Evolutionary conservation across 2,888 invertebrate species (phyloP).

Genomic region (Trachelus stipa): DNA sequence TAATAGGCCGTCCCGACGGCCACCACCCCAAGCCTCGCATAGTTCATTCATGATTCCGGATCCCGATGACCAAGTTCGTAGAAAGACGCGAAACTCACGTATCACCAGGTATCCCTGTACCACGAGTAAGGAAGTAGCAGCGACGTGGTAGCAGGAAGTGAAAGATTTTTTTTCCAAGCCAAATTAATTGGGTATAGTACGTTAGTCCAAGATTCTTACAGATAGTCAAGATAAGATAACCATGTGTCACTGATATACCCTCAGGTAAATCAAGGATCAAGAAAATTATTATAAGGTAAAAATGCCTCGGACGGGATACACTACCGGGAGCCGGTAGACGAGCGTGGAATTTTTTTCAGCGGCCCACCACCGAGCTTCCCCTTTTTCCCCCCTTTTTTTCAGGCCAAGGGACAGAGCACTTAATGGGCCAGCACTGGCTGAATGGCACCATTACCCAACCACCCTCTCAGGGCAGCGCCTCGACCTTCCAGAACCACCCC

Average conservation of each 20-base stretch:
- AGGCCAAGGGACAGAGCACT: conserved; percentile 22
- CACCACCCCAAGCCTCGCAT: conserved; percentile 47
- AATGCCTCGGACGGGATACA: neutral
- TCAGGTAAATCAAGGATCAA: neutral
- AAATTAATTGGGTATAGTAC: neutral
- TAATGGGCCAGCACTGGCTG: conserved; percentile 41
- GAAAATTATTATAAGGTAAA: neutral
- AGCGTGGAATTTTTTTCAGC: conserved; percentile 8
- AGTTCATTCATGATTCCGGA: conserved; percentile 57
- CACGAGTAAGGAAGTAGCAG: neutral
- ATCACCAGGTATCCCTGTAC: neutral
- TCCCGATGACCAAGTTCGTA: neutral
- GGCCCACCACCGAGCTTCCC: conserved; percentile 1
- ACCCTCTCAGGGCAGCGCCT: conserved; percentile 10
- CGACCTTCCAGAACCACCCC: conserved; percentile 15
- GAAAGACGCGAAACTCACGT: neutral
- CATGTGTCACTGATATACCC: neutral
- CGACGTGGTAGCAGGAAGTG: conserved; percentile 7
- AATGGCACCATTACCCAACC: conserved; percentile 41
- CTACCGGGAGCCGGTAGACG: neutral
- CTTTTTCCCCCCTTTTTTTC: neutral
- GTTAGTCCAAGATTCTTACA: neutral
- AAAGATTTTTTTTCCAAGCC: conserved; percentile 22
- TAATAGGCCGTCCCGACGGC: conserved; percentile 54
- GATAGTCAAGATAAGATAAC: neutral